Conservation (phyloP, 1,140 invertebrate genomes). For the Ceratina japonica region DNA sequence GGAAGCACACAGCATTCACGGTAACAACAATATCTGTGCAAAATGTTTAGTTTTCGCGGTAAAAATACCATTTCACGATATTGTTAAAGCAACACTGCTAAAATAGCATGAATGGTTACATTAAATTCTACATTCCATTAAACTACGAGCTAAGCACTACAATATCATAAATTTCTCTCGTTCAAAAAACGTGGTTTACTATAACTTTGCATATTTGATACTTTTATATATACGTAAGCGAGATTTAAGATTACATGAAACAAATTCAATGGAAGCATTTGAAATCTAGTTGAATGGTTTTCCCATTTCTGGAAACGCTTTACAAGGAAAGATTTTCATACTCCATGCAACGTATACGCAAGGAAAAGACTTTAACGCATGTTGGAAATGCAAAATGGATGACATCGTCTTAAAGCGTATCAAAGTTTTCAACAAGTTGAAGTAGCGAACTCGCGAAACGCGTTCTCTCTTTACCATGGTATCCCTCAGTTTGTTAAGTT, state of each 20-base stretch:
- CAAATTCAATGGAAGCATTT: not conserved
- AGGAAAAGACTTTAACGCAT: not conserved
- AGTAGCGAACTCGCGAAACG: constrained; percentile 47
- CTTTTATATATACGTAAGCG: not conserved
- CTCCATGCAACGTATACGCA: not conserved
- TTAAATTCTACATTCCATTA: not conserved
- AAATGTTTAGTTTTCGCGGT: not conserved
- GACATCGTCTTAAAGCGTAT: constrained; percentile 36
- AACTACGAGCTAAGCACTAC: not conserved
- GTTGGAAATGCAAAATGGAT: not conserved
- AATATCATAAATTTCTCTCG: not conserved
- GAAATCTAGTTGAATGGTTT: not conserved
- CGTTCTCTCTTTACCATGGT: not conserved
- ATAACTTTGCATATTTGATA: not conserved
- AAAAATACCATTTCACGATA: not conserved
- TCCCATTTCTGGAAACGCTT: not conserved
- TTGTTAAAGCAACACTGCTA: not conserved
- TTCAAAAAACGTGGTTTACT: constrained; percentile 12
- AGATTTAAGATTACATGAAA: not conserved
- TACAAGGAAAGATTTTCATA: no score
- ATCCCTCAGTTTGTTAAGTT: constrained; percentile 4
- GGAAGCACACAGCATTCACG: no score
- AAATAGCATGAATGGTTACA: not conserved
- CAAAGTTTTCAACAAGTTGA: constrained; percentile 42
- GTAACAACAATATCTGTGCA: not conserved